Evolutionary conservation across 2,797 vertebrate genomes (phyloP).

Genomic region (Urophycis tenuis): DNA sequence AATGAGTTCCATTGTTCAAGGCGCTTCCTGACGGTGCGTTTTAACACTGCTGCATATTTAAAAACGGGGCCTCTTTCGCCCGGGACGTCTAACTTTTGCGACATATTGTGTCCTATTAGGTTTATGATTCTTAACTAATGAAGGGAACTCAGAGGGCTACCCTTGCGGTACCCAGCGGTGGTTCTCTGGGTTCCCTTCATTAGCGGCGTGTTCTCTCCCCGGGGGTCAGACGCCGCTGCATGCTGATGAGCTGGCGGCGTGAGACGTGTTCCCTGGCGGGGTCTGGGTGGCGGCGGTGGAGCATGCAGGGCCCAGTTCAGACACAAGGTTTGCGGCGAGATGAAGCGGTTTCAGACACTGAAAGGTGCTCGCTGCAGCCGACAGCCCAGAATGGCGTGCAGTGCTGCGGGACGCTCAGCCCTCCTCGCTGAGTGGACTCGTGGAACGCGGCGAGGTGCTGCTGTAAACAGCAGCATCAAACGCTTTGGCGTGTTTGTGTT

Average conservation of each 20-base stretch:
- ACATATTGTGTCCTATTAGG: too few species aligned
- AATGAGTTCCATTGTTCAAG: conserved; percentile 6
- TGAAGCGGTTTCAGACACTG: neutral
- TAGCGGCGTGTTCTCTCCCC: neutral
- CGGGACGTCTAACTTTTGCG: neutral
- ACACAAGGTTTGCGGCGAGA: neutral
- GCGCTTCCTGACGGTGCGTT: neutral
- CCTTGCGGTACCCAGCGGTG: too few species aligned
- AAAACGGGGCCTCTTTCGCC: neutral
- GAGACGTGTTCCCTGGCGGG: neutral
- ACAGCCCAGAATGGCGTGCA: neutral
- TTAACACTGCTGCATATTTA: neutral
- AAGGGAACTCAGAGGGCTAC: neutral
- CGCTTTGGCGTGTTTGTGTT: neutral
- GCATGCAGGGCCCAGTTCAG: neutral
- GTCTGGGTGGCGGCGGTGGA: neutral
- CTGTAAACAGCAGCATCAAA: neutral
- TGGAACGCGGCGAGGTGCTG: neutral
- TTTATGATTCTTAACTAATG: neutral
- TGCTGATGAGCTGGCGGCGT: neutral
- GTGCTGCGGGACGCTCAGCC: neutral
- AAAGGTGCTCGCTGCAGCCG: neutral
- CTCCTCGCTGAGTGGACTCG: neutral
- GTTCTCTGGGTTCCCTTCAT: too few species aligned
- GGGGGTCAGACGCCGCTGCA: neutral